Percentiles rank a stretch among this genome's conserved stretches.
Evolutionary conservation across 2,113 vertebrate species (phyloP).

Genomic region (Ceyx melanurus): DNA sequence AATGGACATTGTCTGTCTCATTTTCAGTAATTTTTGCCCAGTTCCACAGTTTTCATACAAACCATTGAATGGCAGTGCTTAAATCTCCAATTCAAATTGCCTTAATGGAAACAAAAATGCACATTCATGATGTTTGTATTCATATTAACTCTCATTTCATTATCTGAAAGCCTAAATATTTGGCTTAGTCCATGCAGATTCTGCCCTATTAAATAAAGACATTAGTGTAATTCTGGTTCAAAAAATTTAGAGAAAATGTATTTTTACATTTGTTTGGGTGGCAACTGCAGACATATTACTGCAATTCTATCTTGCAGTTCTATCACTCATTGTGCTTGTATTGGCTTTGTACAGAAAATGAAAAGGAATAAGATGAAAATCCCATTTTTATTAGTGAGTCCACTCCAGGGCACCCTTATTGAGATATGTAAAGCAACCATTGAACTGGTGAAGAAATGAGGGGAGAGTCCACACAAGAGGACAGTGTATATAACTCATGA

Average conservation of each 20-base stretch:
- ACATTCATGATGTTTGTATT: not conserved
- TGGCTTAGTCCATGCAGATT: not conserved
- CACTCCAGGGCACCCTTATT: not conserved
- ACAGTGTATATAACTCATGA: not conserved
- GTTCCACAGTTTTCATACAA: not conserved
- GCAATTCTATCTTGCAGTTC: not conserved
- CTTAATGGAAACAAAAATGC: conserved; percentile 1
- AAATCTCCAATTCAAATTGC: not conserved
- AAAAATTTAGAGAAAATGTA: conserved; percentile 30
- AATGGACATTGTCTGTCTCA: not conserved
- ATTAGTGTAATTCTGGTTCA: not conserved
- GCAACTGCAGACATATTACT: conserved; percentile 17
- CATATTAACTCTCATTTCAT: not conserved
- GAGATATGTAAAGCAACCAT: not conserved
- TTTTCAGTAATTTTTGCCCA: conserved; percentile 5
- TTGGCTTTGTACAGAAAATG: not conserved
- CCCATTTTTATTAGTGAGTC: conserved; percentile 6
- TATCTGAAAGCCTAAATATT: not conserved
- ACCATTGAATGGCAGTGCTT: not conserved
- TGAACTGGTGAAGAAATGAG: not conserved
- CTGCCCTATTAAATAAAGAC: conserved; percentile 32
- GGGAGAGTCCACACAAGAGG: not conserved
- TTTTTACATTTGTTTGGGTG: conserved; percentile 29
- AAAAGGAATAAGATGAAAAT: conserved; percentile 38
- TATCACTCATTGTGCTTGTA: not conserved